A percentile compares a stretch with the other conserved stretches of the same genome.
These are phyloP conservation scores for Onchidella celtica DNA, from an alignment of 2,888 invertebrate species.

Conservation along the genomic window DNA sequence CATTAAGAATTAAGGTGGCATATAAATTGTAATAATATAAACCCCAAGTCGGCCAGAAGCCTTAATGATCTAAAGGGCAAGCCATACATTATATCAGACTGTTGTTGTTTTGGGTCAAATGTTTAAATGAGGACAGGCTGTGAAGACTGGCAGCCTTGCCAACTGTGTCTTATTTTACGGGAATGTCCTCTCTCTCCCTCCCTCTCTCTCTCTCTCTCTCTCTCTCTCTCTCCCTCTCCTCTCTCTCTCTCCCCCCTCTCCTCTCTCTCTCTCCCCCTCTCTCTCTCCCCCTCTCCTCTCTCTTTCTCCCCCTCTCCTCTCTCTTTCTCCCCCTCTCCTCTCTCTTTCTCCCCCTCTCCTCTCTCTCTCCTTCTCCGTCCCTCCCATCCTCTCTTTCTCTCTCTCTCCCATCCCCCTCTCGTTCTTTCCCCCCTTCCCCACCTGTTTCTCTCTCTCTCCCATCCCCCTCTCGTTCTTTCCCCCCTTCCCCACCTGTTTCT, in stretches of 20 bases:
- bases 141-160: too few relatives aligned
- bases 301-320: background rate
- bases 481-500: background rate
- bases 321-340: background rate
- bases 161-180: too few relatives aligned
- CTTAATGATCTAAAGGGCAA: too few relatives aligned
- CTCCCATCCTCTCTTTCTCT: background rate
- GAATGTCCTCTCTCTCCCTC: background rate
- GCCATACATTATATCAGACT: too few relatives aligned
- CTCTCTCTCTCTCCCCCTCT: constrained; percentile 22
- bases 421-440: background rate
- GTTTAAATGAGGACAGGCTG: too few relatives aligned
- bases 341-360: background rate
- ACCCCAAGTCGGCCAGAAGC: too few relatives aligned
- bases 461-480: background rate
- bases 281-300: background rate
- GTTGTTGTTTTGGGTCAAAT: too few relatives aligned
- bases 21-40: too few relatives aligned
- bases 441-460: background rate
- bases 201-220: too few relatives aligned
- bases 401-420: background rate
- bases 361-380: background rate
- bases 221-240: background rate
- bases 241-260: constrained; percentile 13
- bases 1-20: too few relatives aligned